A percentile compares a stretch with the other conserved stretches of the same genome.
phyloP scores from a whole-genome alignment of 2,113 vertebrate genomes.

The Orycteropus afer region DNA sequence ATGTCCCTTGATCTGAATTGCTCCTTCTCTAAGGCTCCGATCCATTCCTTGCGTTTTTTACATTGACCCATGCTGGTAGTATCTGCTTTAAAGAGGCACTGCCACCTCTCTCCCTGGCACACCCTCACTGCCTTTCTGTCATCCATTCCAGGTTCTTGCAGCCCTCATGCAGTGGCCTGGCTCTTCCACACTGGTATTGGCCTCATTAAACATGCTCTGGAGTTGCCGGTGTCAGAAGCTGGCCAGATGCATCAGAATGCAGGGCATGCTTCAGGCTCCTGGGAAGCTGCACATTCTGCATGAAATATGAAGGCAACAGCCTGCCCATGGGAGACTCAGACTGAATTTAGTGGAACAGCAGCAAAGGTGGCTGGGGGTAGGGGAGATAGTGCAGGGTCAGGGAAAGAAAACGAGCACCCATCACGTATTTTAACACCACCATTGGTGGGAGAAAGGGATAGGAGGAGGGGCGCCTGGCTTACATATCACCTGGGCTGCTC shows the following conservation, averaged over 20 bases:
- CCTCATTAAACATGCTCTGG: constrained; percentile 48
- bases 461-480: not conserved
- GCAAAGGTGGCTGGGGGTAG: not conserved
- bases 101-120: not conserved
- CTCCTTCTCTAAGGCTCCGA: not conserved
- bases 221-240: constrained; percentile 33
- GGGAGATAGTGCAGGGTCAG: not conserved
- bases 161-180: not conserved
- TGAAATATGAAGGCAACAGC: constrained; percentile 71
- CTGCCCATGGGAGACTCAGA: constrained; percentile 48
- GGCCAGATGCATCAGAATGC: constrained; percentile 69
- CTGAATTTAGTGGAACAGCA: constrained; percentile 17
- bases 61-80: not conserved
- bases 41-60: not conserved
- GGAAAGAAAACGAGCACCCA: not conserved
- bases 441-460: not conserved
- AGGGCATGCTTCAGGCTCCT: constrained; percentile 60
- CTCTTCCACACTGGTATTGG: not conserved
- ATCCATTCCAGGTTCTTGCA: not conserved
- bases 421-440: not conserved
- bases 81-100: not conserved
- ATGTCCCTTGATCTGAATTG: not conserved
- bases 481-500: not conserved
- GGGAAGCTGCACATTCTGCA: constrained; percentile 68
- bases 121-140: not conserved